These are phyloP conservation scores for Phymatocera aterrima DNA, from an alignment of 2,888 invertebrate genomes.

Conservation along the genomic window DNA sequence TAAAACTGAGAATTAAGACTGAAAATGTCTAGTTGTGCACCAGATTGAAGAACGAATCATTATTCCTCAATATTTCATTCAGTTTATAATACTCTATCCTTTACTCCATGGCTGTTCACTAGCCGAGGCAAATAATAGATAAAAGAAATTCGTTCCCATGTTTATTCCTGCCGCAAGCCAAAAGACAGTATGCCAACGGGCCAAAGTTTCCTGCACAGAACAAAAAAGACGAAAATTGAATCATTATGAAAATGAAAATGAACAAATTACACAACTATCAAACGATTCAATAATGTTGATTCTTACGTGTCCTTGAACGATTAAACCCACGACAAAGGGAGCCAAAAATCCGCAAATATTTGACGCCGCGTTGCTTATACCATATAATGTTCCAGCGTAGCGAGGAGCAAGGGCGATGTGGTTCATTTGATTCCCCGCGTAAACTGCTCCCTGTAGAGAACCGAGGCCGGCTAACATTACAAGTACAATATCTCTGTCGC, in stretches of 20 bases:
- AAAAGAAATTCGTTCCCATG: constrained; percentile 85
- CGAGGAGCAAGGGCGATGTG: constrained; percentile 89
- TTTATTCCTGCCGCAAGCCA: constrained; percentile 88
- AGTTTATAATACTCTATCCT: constrained; percentile 70
- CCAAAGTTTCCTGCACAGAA: constrained; percentile 85
- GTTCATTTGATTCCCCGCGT: constrained; percentile 90
- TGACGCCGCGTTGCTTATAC: constrained; percentile 88
- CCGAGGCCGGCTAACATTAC: constrained; percentile 84
- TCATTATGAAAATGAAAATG: not conserved
- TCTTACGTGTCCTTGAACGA: constrained; percentile 83
- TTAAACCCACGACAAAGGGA: constrained; percentile 85
- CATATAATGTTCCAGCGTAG: constrained; percentile 90
- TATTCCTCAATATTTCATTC: constrained; percentile 49
- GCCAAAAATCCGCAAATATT: constrained; percentile 90
- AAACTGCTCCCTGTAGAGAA: constrained; percentile 86
- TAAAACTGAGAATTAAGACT: too few relatives aligned
- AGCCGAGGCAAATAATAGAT: constrained; percentile 87
- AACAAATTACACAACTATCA: constrained; percentile 43
- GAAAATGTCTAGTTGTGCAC: constrained; percentile 59
- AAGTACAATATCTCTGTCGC: constrained; percentile 83
- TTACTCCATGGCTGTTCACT: constrained; percentile 84
- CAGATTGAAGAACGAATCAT: constrained; percentile 54
- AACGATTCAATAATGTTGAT: constrained; percentile 31
- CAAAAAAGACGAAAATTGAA: constrained; percentile 46
- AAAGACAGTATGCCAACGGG: constrained; percentile 87